Evolutionary conservation across 2,113 vertebrate species (phyloP).

Genomic region (Rafetus swinhoei): DNA sequence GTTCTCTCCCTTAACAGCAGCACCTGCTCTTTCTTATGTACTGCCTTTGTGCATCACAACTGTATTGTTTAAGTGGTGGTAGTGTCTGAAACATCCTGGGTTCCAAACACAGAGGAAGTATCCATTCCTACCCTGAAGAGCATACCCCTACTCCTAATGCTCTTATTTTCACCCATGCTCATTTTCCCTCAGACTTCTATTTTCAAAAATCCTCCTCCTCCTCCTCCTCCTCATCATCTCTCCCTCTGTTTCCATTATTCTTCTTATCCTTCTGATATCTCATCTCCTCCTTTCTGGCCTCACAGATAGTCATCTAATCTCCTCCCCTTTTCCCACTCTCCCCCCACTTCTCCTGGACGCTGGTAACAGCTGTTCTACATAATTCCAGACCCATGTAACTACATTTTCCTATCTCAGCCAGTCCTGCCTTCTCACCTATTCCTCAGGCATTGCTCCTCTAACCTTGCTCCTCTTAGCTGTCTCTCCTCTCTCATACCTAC

Average conservation of each 20-base stretch:
- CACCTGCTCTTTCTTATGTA: background rate
- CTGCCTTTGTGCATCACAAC: background rate
- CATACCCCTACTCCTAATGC: background rate
- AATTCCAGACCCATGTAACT: background rate
- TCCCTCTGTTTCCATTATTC: background rate
- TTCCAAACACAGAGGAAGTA: background rate
- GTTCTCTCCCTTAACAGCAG: background rate
- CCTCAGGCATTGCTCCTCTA: background rate
- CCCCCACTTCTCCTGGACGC: background rate
- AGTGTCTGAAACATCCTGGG: background rate
- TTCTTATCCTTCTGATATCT: background rate
- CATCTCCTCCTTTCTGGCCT: background rate
- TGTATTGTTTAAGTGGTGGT: too few species aligned
- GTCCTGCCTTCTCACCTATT: background rate
- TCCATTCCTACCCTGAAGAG: background rate
- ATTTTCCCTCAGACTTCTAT: background rate
- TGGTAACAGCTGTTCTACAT: background rate
- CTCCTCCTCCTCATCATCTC: too few species aligned
- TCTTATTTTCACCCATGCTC: background rate
- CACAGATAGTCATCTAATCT: background rate
- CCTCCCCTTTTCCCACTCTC: fast-evolving
- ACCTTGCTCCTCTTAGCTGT: background rate
- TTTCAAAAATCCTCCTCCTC: background rate
- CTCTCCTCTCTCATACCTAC: background rate
- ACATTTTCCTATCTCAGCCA: background rate